Base-by-base conservation (phyloP, 2,797 vertebrate genomes). In the Myotis pilosus region DNA sequence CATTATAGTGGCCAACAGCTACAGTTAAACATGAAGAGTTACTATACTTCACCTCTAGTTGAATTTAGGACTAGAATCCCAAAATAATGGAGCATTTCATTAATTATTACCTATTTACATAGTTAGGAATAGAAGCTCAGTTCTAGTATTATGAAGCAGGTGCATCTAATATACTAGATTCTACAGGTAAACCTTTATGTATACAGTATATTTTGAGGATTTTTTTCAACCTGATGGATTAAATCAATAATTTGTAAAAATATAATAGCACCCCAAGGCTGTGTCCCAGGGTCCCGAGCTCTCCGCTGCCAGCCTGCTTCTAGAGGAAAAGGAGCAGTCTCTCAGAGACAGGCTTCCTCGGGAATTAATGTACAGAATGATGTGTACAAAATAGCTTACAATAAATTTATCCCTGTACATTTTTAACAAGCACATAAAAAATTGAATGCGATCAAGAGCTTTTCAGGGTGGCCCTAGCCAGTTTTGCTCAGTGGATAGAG, bases 321-420 rank as follows among this genome's bases (percentile, higher is more conserved):
- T 51, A 33, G 71, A 62, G 66, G 47, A 23, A 68, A 87, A 89
- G 64, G 44, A 76, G 68, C 76, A n/a, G 94, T 91, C 79, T 79
- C 8, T 89, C 53, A 16, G 38, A 17, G 20, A 74, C 28, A 68
- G 91, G 80, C 69, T 47, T 53, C 84, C 94, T 92, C 68, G 79
- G 96, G 96, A 97, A 96, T 97, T 97, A 86, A 89, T 95, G 97
- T 97, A 98, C 96, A 98, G 97, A 97, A 85, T 97, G 49, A 97
- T 96, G 95, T 98, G 98, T 98, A 98, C 98, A 99, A 23, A 57
- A 57, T 57, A 57, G 8, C 55, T 57, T 69, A 49, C 17, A 66
- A 30, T 76, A 92, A 64, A 64, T 64, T 64, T 64, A 64, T 6
- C 60, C 60, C 60, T 64, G 12, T 64, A 64, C 28, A 62, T 78